Evolutionary conservation across 2,797 vertebrate genomes (phyloP), one percentile per base, ranked within the genome.

Genomic region (Apogon talboti): DNA sequence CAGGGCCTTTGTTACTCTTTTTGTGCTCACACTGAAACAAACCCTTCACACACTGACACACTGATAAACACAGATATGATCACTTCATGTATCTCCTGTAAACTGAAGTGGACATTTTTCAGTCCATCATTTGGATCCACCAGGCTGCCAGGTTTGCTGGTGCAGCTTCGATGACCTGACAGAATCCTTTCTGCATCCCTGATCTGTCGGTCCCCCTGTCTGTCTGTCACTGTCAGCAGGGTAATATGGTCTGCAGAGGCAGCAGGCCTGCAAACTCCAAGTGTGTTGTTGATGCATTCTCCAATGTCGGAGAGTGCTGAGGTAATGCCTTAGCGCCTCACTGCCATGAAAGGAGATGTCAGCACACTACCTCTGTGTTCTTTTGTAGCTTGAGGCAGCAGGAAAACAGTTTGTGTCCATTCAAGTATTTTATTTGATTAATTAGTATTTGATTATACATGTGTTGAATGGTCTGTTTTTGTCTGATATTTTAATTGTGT

Each of bases 261-360:
- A 79, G 73, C 81, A 60, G 65, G 61, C 42, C 71, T 61, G 69
- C 59, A 48, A 61, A 80, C 66, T 53, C 48, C 4, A 54, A 69
- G 78, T 38, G 67, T 49, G 74, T 55, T 79, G 84, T 78, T 84
- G 55, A 70, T 71, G 63, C 66, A 42, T 78, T 84, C 73, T 82
- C 55, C 8, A 18, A 54, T 43, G 51, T 66, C 68, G 41, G 72
- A 46, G 46, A 81, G 79, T 76, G 83, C 80, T 84, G 74, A 89
- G 73, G 69, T 72, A 74, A 85, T 67, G 62, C 43, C 37, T 68
- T 40, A 18, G 66, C 45, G 57, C 28, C 53, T 77, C 50, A 55
- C 61, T 66, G 70, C 83, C 77, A 77, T 74, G 64, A 83, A 86
- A 88, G 62, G 76, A 75, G 64, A 78, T 67, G 78, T 80, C 74